phyloP scores from a whole-genome alignment of 2,113 vertebrate genomes.

The Centrocercus urophasianus region DNA sequence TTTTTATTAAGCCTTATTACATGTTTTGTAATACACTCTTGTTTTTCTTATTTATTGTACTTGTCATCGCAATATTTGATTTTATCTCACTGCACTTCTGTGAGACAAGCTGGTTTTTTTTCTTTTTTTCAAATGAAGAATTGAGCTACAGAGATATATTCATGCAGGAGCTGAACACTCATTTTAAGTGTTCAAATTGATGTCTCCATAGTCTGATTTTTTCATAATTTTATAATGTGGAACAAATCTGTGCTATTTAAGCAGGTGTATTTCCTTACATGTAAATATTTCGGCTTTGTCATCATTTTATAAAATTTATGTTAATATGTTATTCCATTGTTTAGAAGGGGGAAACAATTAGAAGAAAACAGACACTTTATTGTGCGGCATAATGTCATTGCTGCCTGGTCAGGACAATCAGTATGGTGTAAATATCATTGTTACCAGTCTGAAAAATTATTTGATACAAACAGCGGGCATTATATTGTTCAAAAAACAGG shows the following conservation, averaged over 20 bases:
- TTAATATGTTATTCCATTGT: not conserved
- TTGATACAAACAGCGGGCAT: not conserved
- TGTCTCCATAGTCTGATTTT: not conserved
- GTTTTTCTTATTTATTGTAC: not conserved
- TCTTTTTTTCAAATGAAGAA: not conserved
- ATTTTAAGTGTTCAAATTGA: not conserved
- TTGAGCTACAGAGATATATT: not conserved
- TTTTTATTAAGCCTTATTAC: not conserved
- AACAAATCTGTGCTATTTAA: not conserved
- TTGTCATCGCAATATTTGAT: not conserved
- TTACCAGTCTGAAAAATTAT: not conserved
- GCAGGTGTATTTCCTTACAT: not conserved
- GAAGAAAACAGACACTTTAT: not conserved
- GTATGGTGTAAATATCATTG: not conserved
- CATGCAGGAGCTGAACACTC: not conserved
- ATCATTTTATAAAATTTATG: not conserved
- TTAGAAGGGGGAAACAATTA: not conserved
- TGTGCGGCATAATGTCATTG: not conserved
- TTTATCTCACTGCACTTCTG: not conserved
- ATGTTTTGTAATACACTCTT: not conserved
- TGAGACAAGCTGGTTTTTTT: not conserved
- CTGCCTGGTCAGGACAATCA: not conserved
- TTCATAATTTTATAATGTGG: not conserved
- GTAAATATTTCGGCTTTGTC: not conserved
- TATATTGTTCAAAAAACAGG: not conserved